These are phyloP conservation scores for Rhombomys opimus DNA, from an alignment of 2,113 vertebrate genomes.

Conservation along the genomic window DNA sequence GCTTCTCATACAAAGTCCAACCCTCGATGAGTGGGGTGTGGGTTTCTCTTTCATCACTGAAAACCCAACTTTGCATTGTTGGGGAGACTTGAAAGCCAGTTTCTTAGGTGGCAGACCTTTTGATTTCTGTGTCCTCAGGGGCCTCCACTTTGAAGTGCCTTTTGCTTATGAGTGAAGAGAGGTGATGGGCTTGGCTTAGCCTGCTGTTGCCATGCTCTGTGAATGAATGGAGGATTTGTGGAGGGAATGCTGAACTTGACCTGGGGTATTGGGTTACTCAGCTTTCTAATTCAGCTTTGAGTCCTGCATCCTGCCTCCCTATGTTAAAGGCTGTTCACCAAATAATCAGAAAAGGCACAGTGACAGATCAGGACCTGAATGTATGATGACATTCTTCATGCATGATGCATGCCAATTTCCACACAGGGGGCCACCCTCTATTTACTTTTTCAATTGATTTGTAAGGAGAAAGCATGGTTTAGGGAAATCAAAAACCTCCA, in stretches of 20 bases:
- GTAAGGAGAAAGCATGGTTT: slow-evolving; percentile 40
- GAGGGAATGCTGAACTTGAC: not conserved
- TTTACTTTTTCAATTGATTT: slow-evolving; percentile 5
- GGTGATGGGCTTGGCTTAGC: slow-evolving; percentile 7
- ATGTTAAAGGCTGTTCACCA: not conserved
- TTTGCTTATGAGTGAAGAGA: not conserved
- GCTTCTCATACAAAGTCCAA: not conserved
- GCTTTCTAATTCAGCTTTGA: not conserved
- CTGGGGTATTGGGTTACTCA: not conserved
- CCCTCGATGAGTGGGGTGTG: not conserved
- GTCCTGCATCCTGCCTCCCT: not conserved
- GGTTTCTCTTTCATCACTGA: not conserved
- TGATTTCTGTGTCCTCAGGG: not conserved
- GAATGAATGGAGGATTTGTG: not conserved
- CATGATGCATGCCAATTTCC: not conserved
- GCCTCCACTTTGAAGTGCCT: not conserved
- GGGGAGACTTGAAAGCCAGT: not conserved
- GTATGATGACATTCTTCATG: rapidly evolving
- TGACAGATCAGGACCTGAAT: not conserved
- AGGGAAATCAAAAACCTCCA: not conserved
- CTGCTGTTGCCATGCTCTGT: not conserved
- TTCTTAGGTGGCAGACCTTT: not conserved
- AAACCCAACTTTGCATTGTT: not conserved
- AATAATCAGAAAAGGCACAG: not conserved
- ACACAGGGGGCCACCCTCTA: not conserved